These are phyloP conservation scores for Suncus etruscus DNA, from an alignment of 2,113 vertebrate species.

Conservation along the genomic window DNA sequence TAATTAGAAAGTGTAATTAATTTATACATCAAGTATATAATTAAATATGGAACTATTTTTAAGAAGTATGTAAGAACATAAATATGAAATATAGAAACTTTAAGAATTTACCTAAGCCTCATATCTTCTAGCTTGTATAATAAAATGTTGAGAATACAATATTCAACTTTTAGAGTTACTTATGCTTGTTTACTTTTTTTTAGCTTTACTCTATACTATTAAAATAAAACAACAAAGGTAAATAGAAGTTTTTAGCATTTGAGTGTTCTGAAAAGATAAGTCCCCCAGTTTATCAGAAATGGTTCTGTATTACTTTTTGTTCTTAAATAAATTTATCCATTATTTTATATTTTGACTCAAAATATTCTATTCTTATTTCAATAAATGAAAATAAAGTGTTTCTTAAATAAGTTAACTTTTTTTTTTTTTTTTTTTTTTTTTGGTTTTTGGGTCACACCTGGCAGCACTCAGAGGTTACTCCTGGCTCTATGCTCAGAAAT, in stretches of 20 bases:
- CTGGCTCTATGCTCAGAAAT: no score
- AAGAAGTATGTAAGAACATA: not conserved
- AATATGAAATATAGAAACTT: not conserved
- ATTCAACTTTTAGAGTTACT: not conserved
- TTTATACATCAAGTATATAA: no score
- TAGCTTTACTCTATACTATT: not conserved
- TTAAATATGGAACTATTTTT: no score
- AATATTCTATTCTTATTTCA: not conserved
- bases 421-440: no score
- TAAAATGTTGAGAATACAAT: not conserved
- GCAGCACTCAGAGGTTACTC: no score
- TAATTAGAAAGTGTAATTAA: not conserved
- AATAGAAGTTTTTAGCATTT: not conserved
- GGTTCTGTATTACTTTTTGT: not conserved
- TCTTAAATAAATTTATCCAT: not conserved
- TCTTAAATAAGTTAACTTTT: no score
- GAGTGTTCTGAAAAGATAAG: not conserved
- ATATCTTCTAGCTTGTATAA: not conserved
- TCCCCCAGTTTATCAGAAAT: not conserved
- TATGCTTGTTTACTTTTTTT: not conserved
- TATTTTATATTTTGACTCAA: slow-evolving; percentile 2
- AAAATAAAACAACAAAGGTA: not conserved
- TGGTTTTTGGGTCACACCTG: no score
- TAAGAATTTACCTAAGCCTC: not conserved
- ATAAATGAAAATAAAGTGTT: not conserved